Base-by-base conservation (phyloP, 64 coral and sea anemone genomes). In the Astreopora myriophthalma region DNA sequence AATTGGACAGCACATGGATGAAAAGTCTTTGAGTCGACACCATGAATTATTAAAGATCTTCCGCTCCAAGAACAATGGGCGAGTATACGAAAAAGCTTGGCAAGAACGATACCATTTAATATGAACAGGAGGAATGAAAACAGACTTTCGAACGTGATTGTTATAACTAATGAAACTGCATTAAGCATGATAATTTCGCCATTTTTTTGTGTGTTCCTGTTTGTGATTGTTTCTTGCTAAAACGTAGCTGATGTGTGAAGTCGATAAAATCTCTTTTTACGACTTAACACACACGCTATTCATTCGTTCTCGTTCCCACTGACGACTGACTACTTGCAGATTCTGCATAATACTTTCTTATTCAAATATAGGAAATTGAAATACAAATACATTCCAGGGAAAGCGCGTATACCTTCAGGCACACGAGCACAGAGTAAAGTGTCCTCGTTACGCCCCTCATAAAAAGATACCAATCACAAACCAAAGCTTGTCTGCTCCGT, bases 21-120 rank as follows among this genome's bases (percentile, higher is more conserved):
- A 60, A 60, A 34, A 34, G 51, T 79, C 12, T 30, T 32, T 61
- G 49, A 80, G 31, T 80, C 77, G 60, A 80, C 77, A 80, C 32
- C 27, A 80, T 80, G 13, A 80, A 80, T 80, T 60, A 80, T 80
- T 80, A 19, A 80, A 60, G 28, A 22, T 57, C 29, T 80, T 80
- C 77, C 27, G 49, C 49, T 80, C 16, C 6, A n/a, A 33, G 31
- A 35, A 80, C 2, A 29, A n/a, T 20, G 14, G 13, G 8, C 48
- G 12, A 61, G 12, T 13, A 19, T 14, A 34, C 37, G 20, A 23
- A 11, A 64, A 64, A 10, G 24, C 1, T 64, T 64, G 9, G 32
- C 10, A 33, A 8, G 22, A 2, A 37, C 9, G 8, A 34, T 57
- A 14, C 1, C 17, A 55, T 10, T 80, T 6, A 65, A 55, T 51